Evolutionary conservation across 64 coral and sea anemone genomes (phyloP).

Genomic region (Dendronephthya gigantea): DNA sequence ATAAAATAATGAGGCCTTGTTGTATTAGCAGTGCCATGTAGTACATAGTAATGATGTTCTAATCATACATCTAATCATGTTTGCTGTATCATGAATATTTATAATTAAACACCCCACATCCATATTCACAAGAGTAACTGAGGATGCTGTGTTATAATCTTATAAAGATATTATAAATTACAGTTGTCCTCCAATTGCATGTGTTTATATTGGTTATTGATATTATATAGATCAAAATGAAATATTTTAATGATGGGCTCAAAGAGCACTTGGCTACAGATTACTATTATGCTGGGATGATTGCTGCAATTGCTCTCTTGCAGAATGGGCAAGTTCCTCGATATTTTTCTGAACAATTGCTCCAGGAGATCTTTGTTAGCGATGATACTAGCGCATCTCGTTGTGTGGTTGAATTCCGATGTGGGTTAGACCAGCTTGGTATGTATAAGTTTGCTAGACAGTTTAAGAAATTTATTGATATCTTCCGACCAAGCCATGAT

Average conservation of each 20-base stretch:
- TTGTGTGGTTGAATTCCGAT: slow-evolving; percentile 38
- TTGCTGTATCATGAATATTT: no score
- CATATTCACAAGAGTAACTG: no score
- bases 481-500: slow-evolving; percentile 15
- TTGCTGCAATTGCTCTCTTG: slow-evolving; percentile 29
- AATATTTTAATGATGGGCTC: slow-evolving; percentile 43
- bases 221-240: slow-evolving; percentile 14
- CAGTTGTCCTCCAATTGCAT: not conserved
- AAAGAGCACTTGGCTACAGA: slow-evolving; percentile 27
- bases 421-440: slow-evolving; percentile 43
- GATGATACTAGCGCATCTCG: not conserved
- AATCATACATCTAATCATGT: no score
- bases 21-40: no score
- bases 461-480: slow-evolving; percentile 4
- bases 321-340: slow-evolving; percentile 39
- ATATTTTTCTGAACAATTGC: slow-evolving; percentile 29
- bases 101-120: no score
- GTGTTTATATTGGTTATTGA: not conserved
- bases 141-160: no score
- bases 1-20: no score
- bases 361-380: slow-evolving; percentile 16
- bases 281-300: slow-evolving; percentile 26
- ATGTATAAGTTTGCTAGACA: slow-evolving; percentile 19
- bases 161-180: not conserved
- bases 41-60: no score